phyloP scores from a whole-genome alignment of 2,888 invertebrate species.

The Teinopalpus imperialis region DNA sequence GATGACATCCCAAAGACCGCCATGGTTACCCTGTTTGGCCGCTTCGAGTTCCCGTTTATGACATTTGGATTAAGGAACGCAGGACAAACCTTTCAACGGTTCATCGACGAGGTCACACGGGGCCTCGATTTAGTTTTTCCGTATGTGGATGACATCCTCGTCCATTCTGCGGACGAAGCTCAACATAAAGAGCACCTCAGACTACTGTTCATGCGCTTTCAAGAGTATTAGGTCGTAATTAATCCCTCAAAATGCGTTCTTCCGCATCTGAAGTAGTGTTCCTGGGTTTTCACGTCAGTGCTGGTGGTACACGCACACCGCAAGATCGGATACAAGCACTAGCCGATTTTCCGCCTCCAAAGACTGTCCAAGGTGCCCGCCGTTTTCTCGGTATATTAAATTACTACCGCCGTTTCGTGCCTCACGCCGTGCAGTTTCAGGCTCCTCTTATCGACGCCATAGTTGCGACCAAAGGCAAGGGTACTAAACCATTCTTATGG shows the following conservation, averaged over 20 bases:
- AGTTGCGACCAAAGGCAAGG: constrained; percentile 36
- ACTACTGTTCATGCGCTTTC: constrained; percentile 34
- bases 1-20: constrained; percentile 32
- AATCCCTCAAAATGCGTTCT: constrained; percentile 20
- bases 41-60: too few relatives aligned
- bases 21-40: constrained; percentile 23
- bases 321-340: constrained; percentile 16
- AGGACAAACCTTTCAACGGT: too few relatives aligned
- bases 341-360: constrained; percentile 12
- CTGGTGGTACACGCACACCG: constrained; percentile 26
- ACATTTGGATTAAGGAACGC: too few relatives aligned
- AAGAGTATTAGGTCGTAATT: constrained; percentile 30
- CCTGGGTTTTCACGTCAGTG: constrained; percentile 32
- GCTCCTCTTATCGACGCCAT: constrained; percentile 19
- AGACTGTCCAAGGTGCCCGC: constrained; percentile 17
- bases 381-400: constrained; percentile 20
- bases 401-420: constrained; percentile 6
- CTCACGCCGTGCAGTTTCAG: constrained; percentile 17
- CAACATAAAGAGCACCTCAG: constrained; percentile 30
- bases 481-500: too few relatives aligned
- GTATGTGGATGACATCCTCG: constrained; percentile 46
- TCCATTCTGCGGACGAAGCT: constrained; percentile 30
- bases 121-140: constrained; percentile 26
- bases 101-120: not conserved
- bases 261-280: constrained; percentile 31